Percentiles rank a stretch among this genome's conserved stretches.
Conservation (phyloP, 2,888 invertebrate species). For the Beris chalybata region DNA sequence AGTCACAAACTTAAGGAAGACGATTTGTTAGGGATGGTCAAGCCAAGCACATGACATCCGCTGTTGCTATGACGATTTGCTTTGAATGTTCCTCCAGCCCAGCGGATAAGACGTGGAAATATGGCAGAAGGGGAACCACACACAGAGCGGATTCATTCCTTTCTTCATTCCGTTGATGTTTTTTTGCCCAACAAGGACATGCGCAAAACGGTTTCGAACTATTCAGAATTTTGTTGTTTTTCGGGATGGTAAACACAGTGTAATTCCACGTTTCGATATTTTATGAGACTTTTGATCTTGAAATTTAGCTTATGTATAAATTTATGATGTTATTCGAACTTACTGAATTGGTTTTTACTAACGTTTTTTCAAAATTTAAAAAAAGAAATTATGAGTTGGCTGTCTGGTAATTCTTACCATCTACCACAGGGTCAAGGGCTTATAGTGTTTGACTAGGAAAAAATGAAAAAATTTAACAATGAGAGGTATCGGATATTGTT, state of each 20-base stretch:
- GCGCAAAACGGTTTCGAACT: conserved; percentile 6
- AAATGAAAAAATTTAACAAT: no score
- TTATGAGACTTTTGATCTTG: conserved; percentile 37
- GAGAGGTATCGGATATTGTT: no score
- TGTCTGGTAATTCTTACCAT: no score
- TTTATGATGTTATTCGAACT: neutral
- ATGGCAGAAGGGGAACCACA: neutral
- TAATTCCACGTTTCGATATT: conserved; percentile 18
- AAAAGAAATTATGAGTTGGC: no score
- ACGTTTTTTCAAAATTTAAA: no score
- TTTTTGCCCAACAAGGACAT: neutral
- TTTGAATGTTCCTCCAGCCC: neutral
- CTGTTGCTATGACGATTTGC: conserved; percentile 33
- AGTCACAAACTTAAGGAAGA: neutral
- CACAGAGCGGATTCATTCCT: conserved; percentile 16
- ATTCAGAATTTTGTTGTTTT: neutral
- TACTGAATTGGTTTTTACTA: no score
- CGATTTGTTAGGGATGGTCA: conserved; percentile 32
- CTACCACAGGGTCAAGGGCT: no score
- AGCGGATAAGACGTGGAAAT: neutral
- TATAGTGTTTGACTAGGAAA: no score
- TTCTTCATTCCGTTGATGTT: conserved; percentile 2
- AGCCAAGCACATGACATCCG: conserved; percentile 38
- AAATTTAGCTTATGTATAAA: conserved; percentile 27
- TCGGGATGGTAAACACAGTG: neutral